Conservation (phyloP, 2,113 vertebrate species). For the Oceanites oceanicus region DNA sequence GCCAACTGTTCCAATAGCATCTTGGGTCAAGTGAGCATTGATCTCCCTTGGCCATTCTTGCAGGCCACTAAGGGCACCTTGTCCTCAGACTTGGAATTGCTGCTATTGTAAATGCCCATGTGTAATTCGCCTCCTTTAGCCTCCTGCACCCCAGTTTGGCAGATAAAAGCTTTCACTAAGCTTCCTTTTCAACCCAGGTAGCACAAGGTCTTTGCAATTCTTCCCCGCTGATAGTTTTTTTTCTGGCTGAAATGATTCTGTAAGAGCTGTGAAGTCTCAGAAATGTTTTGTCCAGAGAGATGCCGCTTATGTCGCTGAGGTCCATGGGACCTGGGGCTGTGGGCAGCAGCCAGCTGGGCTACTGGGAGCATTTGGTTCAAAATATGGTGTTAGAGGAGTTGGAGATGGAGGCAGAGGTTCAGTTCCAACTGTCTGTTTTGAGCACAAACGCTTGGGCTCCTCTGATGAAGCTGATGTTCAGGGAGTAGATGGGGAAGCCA, state of each 20-base stretch:
- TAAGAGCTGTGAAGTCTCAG: not conserved
- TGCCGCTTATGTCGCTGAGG: not conserved
- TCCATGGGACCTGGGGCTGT: not conserved
- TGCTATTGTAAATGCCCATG: fast-evolving
- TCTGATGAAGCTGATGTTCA: not conserved
- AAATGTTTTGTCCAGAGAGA: not conserved
- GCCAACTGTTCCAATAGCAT: not conserved
- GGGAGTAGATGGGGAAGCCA: not conserved
- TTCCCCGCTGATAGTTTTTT: not conserved
- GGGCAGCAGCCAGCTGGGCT: not conserved
- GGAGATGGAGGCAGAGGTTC: not conserved
- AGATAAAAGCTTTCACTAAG: not conserved
- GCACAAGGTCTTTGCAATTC: not conserved
- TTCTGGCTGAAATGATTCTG: not conserved
- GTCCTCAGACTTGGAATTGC: not conserved
- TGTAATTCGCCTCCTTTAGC: not conserved
- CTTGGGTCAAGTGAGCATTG: not conserved
- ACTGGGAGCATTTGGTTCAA: not conserved
- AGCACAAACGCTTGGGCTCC: not conserved
- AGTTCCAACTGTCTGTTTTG: not conserved
- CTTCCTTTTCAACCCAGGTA: not conserved
- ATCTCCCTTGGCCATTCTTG: not conserved
- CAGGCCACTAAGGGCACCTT: not conserved
- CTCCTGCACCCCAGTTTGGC: not conserved
- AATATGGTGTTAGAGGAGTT: not conserved